Conservation (phyloP, 2,113 vertebrate species). For the Toxostoma redivivum region DNA sequence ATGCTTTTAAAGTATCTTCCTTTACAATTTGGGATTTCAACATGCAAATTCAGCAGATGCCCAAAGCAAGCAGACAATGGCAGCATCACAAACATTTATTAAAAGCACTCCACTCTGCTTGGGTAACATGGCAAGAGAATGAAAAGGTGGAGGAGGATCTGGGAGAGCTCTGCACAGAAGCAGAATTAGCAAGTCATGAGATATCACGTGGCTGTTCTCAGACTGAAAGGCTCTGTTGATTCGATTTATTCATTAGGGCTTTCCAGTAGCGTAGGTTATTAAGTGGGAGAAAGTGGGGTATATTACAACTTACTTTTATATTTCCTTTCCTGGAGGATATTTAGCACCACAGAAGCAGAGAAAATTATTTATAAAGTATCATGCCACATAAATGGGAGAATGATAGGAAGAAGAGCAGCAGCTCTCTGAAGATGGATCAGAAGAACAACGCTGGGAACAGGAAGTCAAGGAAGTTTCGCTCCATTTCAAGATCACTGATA, state of each 20-base stretch:
- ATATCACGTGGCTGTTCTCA: slow-evolving; percentile 45
- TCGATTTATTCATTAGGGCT: slow-evolving; percentile 58
- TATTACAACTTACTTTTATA: slow-evolving; percentile 27
- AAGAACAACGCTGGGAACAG: slow-evolving; percentile 68
- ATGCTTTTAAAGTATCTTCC: slow-evolving; percentile 42
- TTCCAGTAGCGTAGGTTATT: slow-evolving; percentile 3
- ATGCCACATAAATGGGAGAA: slow-evolving; percentile 56
- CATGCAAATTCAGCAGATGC: slow-evolving; percentile 56
- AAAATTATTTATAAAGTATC: neutral
- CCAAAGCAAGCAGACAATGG: slow-evolving; percentile 12
- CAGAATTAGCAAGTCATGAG: slow-evolving; percentile 66
- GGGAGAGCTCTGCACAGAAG: slow-evolving; percentile 26
- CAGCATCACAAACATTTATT: slow-evolving; percentile 33
- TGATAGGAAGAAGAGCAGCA: slow-evolving; percentile 68
- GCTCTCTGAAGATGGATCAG: slow-evolving; percentile 82
- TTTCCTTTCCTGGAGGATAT: slow-evolving; percentile 53
- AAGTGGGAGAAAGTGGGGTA: slow-evolving; percentile 26
- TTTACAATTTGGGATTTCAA: slow-evolving; percentile 46
- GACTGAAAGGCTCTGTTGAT: slow-evolving; percentile 66
- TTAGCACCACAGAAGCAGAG: slow-evolving; percentile 7
- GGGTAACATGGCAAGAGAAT: slow-evolving; percentile 16
- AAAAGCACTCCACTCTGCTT: slow-evolving; percentile 21
- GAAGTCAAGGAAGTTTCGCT: slow-evolving; percentile 79
- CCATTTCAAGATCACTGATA: slow-evolving; percentile 88
- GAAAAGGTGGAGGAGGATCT: slow-evolving; percentile 49